Evolutionary conservation across 2,113 vertebrate genomes (phyloP).

Genomic region (Alligator sinensis): DNA sequence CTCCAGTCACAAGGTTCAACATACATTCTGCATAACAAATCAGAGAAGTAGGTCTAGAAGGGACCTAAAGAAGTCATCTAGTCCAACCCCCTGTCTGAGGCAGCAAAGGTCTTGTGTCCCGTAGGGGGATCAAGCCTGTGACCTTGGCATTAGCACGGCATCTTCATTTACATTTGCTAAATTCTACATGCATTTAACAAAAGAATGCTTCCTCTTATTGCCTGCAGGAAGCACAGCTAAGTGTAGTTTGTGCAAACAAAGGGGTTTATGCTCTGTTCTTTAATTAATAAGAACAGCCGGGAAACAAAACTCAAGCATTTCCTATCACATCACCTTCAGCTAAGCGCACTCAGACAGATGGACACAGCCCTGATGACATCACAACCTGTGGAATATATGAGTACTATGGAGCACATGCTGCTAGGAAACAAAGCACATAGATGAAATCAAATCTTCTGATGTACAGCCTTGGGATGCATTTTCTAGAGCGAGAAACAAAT

Average conservation of each 20-base stretch:
- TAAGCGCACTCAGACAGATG: conserved; percentile 24
- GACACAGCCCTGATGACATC: conserved; percentile 14
- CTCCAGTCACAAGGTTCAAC: neutral
- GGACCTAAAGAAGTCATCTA: too few species aligned
- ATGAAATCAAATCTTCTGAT: neutral
- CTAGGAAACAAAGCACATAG: conserved; percentile 58
- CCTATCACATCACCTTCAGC: conserved; percentile 7
- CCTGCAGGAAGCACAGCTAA: neutral
- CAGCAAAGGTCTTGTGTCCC: too few species aligned
- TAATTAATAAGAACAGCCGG: neutral
- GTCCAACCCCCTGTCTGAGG: too few species aligned
- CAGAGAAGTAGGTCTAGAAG: too few species aligned
- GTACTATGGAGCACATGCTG: conserved; percentile 33
- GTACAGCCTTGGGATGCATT: neutral
- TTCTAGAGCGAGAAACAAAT: neutral
- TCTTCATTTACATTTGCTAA: conserved; percentile 3
- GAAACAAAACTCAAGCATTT: neutral
- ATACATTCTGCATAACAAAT: rapidly evolving
- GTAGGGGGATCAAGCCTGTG: too few species aligned
- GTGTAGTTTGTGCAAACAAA: neutral
- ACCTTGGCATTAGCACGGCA: neutral
- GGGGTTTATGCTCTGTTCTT: neutral
- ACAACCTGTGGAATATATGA: conserved; percentile 59
- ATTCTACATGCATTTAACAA: neutral
- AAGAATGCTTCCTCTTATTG: neutral